Base-by-base conservation (phyloP, 2,888 invertebrate genomes). In the Ichneumon xanthorius region DNA sequence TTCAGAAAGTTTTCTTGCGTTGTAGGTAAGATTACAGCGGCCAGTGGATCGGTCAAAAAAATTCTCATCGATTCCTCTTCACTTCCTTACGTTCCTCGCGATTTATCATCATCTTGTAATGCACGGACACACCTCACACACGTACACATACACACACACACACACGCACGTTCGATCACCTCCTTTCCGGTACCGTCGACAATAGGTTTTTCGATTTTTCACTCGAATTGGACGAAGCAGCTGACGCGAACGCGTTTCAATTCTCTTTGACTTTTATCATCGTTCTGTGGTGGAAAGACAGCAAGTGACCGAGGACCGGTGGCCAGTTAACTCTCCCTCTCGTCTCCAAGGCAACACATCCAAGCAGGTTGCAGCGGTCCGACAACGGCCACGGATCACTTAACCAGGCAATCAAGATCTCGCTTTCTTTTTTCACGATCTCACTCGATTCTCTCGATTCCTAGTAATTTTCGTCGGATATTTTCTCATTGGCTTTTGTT, bases 361-460 rank as follows among this genome's bases (percentile, higher is more conserved):
- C 53, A 19, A 40, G 63, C 50, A 71, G 45, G 75, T 55, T 65
- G 70, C 70, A 75, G 19, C 70, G 55, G 63, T 61, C 19, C 75
- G 37, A 63, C 76, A 65, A 19, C 76, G 67, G 75, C 45, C 85
- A 79, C 82, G 79, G 82, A 85, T 82, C 85, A 80, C 85, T 85
- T 85, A 82, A 80, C 82, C 85, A n/a, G 85, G 58, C 85, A 75
- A 80, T 82, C 85, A 68, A 85, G 82, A 82, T 77, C 68, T 80
- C 82, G 58, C 85, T 85, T 85, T 85, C 85, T 85, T 85, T 85
- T 68, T 85, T 85, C 75, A 82, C 85, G 82, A 85, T 85, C 85
- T 85, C 80, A 85, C 85, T 82, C 72, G 76, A 71, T 71, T 77
- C 67, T 67, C 50, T 37, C 30, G n/a, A 2, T n/a, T 22, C 30